These are phyloP conservation scores for Phymanthus crucifer DNA, from an alignment of 92 coral and sea anemone genomes.

Conservation along the genomic window DNA sequence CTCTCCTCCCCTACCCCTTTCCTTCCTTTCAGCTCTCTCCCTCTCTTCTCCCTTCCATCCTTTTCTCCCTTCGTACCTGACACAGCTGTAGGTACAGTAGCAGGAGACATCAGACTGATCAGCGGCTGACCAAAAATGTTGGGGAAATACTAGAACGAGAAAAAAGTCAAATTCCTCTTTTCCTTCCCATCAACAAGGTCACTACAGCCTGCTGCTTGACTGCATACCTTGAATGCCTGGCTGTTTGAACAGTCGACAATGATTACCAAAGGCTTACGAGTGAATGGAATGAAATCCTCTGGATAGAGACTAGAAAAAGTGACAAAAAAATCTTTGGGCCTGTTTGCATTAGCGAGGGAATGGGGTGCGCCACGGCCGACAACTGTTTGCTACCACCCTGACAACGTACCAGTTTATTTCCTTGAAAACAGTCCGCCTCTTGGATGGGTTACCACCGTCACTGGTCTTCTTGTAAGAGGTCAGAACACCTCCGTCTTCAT, in stretches of 20 bases:
- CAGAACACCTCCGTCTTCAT: conserved; percentile 86
- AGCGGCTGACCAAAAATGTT: conserved; percentile 87
- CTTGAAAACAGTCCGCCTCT: conserved; percentile 65
- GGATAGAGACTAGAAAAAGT: conserved; percentile 72
- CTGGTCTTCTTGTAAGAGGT: conserved; percentile 68
- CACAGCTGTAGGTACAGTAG: conserved; percentile 66
- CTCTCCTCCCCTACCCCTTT: no score
- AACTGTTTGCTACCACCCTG: not conserved
- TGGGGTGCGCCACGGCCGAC: no score
- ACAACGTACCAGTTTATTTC: conserved; percentile 69
- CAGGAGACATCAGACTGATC: conserved; percentile 80
- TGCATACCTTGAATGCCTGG: conserved; percentile 75
- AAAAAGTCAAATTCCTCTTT: not conserved
- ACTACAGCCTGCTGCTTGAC: not conserved
- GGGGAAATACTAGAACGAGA: conserved; percentile 60
- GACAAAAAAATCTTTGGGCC: no score
- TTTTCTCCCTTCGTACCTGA: conserved; percentile 53
- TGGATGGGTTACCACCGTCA: conserved; percentile 44
- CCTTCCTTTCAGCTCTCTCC: no score
- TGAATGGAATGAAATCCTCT: conserved; percentile 90
- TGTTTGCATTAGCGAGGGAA: no score
- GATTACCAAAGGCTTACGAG: conserved; percentile 84
- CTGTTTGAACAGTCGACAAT: conserved; percentile 90
- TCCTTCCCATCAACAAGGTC: not conserved
- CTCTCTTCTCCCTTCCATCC: no score